These are phyloP conservation scores for Patiria pectinifera DNA, from an alignment of 53 echinoderm and acorn worm genomes.

Conservation along the genomic window DNA sequence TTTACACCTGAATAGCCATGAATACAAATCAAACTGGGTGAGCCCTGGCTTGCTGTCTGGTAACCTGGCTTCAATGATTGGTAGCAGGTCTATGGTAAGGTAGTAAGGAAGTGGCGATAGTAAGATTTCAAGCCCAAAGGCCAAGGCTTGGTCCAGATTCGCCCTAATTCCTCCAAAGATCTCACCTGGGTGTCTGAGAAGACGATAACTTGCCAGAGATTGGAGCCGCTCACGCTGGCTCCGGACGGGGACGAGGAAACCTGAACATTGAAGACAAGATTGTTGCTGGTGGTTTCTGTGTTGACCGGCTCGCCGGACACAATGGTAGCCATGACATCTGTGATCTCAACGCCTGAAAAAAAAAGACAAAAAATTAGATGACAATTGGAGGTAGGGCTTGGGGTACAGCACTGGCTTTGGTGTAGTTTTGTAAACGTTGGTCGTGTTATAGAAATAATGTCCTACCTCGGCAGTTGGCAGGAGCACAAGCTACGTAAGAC, in stretches of 20 bases:
- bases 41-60: too few species aligned
- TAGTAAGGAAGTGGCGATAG: too few species aligned
- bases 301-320: constrained; percentile 53
- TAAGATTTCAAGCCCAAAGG: too few species aligned
- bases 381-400: not conserved
- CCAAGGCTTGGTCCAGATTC: too few species aligned
- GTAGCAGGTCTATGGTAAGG: too few species aligned
- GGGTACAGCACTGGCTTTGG: not conserved
- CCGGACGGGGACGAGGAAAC: constrained; percentile 62
- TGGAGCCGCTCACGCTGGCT: constrained; percentile 72
- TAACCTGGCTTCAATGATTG: too few species aligned
- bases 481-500: constrained; percentile 62
- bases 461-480: constrained; percentile 73
- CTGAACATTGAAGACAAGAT: constrained; percentile 65
- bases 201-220: constrained; percentile 85
- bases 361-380: not conserved
- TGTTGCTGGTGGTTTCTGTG: constrained; percentile 62
- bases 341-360: constrained; percentile 76
- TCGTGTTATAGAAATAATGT: not conserved
- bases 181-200: constrained; percentile 69
- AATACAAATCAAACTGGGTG: too few species aligned
- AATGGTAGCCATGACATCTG: constrained; percentile 59
- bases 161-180: not conserved
- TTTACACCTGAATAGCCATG: too few species aligned
- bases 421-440: not conserved